Evolutionary conservation across 37 sponge, comb jelly and placozoan genomes (phyloP).

Genomic region (Chondrosia reniformis): DNA sequence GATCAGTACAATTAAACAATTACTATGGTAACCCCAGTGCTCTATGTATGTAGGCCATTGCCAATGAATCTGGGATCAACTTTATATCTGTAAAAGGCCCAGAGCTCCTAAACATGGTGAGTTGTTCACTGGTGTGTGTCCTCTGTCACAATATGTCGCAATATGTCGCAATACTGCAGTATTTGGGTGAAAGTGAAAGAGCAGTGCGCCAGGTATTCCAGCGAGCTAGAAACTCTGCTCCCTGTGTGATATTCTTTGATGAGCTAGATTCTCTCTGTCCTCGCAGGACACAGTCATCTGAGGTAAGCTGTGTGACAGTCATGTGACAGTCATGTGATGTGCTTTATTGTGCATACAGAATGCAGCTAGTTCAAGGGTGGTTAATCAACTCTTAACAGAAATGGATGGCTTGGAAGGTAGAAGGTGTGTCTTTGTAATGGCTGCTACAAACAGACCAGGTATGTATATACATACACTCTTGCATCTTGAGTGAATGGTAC

Average conservation of each 20-base stretch:
- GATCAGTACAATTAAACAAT: too few relatives aligned
- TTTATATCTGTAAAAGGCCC: slow-evolving; percentile 99
- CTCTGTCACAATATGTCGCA: background rate
- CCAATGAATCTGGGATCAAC: slow-evolving; percentile 97
- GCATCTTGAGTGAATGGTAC: background rate
- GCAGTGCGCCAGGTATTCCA: slow-evolving; percentile 97
- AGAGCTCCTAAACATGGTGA: slow-evolving; percentile 96
- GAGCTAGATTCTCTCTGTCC: slow-evolving; percentile 97
- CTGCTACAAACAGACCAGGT: slow-evolving; percentile 95
- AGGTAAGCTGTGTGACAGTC: slow-evolving; percentile 41
- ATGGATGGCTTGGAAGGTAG: slow-evolving; percentile 95
- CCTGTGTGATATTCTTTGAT: slow-evolving; percentile 99
- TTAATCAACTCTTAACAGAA: slow-evolving; percentile 97
- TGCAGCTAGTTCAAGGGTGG: slow-evolving; percentile 83
- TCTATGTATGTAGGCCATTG: slow-evolving; percentile 68
- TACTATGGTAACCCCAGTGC: too few relatives aligned
- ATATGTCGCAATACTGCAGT: too few relatives aligned
- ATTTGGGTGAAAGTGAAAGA: slow-evolving; percentile 99
- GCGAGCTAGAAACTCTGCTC: slow-evolving; percentile 89
- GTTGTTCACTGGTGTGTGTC: background rate
- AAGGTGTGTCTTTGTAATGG: slow-evolving; percentile 94
- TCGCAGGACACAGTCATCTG: slow-evolving; percentile 72
- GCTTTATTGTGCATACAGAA: slow-evolving; percentile 29
- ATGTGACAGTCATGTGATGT: background rate
- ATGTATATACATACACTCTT: background rate